These are phyloP conservation scores for Microplitis manilae DNA, from an alignment of 2,888 invertebrate species.

Conservation along the genomic window DNA sequence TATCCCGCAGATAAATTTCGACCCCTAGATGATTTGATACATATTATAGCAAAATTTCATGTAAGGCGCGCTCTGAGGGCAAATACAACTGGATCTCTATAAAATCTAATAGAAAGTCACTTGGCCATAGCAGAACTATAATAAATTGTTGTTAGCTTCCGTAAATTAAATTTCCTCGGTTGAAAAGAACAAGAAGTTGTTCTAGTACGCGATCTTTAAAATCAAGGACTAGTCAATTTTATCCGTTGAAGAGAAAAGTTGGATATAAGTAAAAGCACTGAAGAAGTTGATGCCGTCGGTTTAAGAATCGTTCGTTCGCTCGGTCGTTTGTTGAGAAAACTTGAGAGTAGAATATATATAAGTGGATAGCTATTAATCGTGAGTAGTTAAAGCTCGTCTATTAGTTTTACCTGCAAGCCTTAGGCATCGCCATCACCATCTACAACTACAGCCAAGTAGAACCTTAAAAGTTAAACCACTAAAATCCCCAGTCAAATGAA, in stretches of 20 bases:
- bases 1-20: too few species aligned
- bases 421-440: not conserved
- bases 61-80: too few species aligned
- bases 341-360: conserved; percentile 7
- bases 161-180: too few species aligned
- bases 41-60: too few species aligned
- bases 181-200: not conserved
- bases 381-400: conserved; percentile 20
- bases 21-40: too few species aligned
- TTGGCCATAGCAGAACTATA: not conserved
- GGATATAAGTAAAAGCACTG: conserved; percentile 5
- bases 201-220: not conserved
- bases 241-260: not conserved
- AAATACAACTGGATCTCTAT: not conserved
- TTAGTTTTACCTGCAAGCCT: not conserved
- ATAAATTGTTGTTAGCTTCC: not conserved
- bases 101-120: too few species aligned
- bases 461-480: not conserved
- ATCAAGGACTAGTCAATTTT: conserved; percentile 17
- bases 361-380: conserved; percentile 33
- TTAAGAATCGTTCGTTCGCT: conserved; percentile 7
- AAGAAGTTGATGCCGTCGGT: not conserved
- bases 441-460: not conserved
- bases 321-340: conserved; percentile 9
- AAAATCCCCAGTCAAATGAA: not conserved